Conservation (phyloP, 2,888 invertebrate species). For the Harpalus rufipes region DNA sequence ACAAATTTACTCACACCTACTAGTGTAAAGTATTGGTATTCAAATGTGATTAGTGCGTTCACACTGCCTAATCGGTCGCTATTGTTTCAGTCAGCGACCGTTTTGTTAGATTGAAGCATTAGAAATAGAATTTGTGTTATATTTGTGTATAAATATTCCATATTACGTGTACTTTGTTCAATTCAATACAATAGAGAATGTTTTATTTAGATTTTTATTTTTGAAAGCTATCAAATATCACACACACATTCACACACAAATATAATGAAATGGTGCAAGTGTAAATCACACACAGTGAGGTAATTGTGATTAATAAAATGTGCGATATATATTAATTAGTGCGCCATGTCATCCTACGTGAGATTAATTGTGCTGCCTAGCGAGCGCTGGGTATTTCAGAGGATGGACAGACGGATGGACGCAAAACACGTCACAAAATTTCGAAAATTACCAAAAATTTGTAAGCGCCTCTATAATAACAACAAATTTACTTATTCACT, state of each 20-base stretch:
- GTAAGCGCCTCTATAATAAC: no score
- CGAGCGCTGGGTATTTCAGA: constrained; percentile 70
- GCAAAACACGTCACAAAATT: not conserved
- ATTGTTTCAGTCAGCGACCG: constrained; percentile 14
- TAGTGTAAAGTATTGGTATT: constrained; percentile 82
- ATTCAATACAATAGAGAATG: not conserved
- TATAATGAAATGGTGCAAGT: constrained; percentile 75
- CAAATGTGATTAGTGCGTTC: constrained; percentile 81
- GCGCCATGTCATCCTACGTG: constrained; percentile 78
- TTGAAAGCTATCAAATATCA: constrained; percentile 52
- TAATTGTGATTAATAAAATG: constrained; percentile 75
- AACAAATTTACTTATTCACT: no score
- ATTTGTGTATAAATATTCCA: constrained; percentile 24
- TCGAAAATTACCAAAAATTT: not conserved
- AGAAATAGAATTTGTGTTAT: constrained; percentile 25
- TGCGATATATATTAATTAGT: constrained; percentile 75
- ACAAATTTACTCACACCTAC: constrained; percentile 64
- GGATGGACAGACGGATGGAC: constrained; percentile 68
- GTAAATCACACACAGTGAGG: constrained; percentile 71
- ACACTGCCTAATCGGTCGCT: constrained; percentile 46
- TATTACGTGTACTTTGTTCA: constrained; percentile 6
- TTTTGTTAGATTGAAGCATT: constrained; percentile 32
- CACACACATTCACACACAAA: constrained; percentile 75
- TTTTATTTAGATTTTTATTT: constrained; percentile 24
- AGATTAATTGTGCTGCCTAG: constrained; percentile 74